Percentiles rank a stretch among this genome's conserved stretches.
Evolutionary conservation across 1,140 invertebrate species (phyloP).

Genomic region (Branchinecta lindahli): DNA sequence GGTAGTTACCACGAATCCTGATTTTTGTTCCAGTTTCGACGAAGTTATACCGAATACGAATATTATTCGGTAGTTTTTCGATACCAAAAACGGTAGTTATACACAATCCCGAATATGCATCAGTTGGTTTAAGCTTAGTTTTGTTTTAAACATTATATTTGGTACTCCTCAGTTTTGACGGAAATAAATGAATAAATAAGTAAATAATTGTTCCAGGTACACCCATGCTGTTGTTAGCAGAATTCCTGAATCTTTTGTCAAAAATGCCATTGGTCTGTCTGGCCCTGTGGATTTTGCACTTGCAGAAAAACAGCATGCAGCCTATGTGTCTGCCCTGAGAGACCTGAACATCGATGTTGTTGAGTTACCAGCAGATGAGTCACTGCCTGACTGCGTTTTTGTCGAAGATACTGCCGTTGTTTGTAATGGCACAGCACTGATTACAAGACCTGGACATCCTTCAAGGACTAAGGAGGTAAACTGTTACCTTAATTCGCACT

Average conservation of each 20-base stretch:
- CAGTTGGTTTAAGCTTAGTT: too few relatives aligned
- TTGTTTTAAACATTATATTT: too few relatives aligned
- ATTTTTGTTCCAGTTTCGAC: too few relatives aligned
- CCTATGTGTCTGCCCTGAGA: conserved; percentile 53
- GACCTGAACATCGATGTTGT: conserved; percentile 79
- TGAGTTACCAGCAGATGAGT: conserved; percentile 73
- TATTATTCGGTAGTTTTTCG: too few relatives aligned
- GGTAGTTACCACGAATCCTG: too few relatives aligned
- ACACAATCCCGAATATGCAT: too few relatives aligned
- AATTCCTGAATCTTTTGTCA: conserved; percentile 48
- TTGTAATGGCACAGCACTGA: conserved; percentile 78
- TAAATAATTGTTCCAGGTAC: conserved; percentile 36
- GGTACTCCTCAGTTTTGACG: too few relatives aligned
- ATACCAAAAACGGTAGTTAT: too few relatives aligned
- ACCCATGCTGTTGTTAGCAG: conserved; percentile 66
- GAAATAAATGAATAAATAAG: too few relatives aligned
- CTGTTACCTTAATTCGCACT: too few relatives aligned
- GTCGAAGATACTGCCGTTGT: conserved; percentile 81
- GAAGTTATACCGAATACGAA: too few relatives aligned
- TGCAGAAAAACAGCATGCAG: conserved; percentile 67
- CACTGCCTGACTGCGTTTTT: conserved; percentile 63
- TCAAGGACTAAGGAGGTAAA: conserved; percentile 55
- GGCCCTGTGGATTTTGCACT: conserved; percentile 53
- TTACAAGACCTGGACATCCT: conserved; percentile 55
- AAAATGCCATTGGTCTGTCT: conserved; percentile 27